Conservation (phyloP, 2,888 invertebrate genomes). For the Drosophila siamana region DNA sequence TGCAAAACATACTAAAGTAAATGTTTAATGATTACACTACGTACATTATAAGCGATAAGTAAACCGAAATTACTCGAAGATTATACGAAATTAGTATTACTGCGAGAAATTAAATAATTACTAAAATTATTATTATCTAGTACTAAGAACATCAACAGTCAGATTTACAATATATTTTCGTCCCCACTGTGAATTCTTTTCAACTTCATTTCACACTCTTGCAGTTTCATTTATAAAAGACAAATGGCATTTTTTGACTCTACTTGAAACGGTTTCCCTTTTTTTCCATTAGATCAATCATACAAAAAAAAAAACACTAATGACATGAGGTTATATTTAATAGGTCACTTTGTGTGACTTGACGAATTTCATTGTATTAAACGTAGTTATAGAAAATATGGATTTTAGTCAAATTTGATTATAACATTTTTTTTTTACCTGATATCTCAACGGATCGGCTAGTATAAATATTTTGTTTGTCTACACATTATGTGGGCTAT, state of each 20-base stretch:
- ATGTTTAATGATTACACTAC: constrained; percentile 2
- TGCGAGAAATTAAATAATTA: neutral
- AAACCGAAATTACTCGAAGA: neutral
- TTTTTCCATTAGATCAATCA: too few relatives aligned
- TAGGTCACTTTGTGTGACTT: neutral
- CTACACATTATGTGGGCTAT: too few relatives aligned
- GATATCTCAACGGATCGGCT: neutral
- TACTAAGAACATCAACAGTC: neutral
- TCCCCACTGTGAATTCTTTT: too few relatives aligned
- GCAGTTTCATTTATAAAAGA: too few relatives aligned
- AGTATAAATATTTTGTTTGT: neutral
- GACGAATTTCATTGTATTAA: constrained; percentile 4
- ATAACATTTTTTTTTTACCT: neutral
- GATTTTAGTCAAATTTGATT: neutral
- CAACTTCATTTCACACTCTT: too few relatives aligned
- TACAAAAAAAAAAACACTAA: too few relatives aligned
- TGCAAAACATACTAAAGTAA: constrained; percentile 1
- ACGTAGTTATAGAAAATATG: neutral
- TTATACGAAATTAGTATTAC: neutral
- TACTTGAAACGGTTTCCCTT: neutral
- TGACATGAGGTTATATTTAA: neutral
- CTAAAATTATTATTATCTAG: neutral
- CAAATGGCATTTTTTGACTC: too few relatives aligned
- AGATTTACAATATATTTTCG: too few relatives aligned
- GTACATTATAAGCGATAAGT: neutral